These are phyloP conservation scores for Sebastes fasciatus DNA, from an alignment of 2,113 vertebrate genomes.

Conservation along the genomic window DNA sequence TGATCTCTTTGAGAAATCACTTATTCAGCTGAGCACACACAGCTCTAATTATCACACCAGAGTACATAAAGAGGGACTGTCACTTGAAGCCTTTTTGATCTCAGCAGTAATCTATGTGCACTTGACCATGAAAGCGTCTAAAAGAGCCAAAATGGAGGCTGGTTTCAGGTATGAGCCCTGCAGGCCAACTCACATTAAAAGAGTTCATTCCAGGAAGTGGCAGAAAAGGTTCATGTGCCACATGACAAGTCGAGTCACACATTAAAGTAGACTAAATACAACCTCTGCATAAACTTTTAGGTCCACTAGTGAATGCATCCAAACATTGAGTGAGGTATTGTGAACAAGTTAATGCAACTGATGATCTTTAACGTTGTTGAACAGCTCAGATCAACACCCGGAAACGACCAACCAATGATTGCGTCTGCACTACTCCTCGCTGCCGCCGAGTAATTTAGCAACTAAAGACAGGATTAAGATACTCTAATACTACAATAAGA, in stretches of 20 bases:
- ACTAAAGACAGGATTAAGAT: neutral
- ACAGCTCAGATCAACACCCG: conserved; percentile 55
- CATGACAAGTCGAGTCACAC: neutral
- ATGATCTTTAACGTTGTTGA: conserved; percentile 9
- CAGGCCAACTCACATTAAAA: conserved; percentile 34
- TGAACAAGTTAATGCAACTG: neutral
- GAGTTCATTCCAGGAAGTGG: conserved; percentile 72
- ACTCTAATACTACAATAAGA: accelerated
- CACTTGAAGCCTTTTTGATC: neutral
- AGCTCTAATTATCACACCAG: neutral
- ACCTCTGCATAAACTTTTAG: neutral
- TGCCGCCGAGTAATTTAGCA: conserved; percentile 6
- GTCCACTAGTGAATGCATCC: neutral
- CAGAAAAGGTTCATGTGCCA: conserved; percentile 9
- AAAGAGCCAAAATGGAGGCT: conserved; percentile 42
- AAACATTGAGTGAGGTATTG: neutral
- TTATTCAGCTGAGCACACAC: conserved; percentile 8
- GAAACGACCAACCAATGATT: conserved; percentile 56
- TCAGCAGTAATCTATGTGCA: conserved; percentile 10
- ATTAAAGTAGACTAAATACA: neutral
- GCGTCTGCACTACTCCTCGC: neutral
- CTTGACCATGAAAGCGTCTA: neutral
- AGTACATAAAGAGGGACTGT: neutral
- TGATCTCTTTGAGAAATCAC: conserved; percentile 15
- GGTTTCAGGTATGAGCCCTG: conserved; percentile 24